Conservation (phyloP, 2,888 invertebrate genomes). For the Pristionchus arcanus region DNA sequence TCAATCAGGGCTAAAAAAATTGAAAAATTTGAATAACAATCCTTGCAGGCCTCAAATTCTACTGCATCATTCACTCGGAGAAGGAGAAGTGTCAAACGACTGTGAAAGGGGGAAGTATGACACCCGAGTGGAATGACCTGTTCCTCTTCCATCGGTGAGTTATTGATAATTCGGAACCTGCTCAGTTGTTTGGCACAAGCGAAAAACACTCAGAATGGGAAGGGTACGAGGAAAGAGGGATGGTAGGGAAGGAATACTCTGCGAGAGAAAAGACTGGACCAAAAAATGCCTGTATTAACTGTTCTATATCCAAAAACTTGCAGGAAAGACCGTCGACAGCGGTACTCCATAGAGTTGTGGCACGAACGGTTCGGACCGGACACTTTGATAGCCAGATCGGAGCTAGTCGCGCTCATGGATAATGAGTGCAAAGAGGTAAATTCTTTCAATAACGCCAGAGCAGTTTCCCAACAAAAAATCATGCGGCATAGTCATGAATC, state of each 20-base stretch:
- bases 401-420: slow-evolving; percentile 48
- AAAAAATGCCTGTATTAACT: no score
- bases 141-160: slow-evolving; percentile 56
- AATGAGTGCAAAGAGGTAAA: slow-evolving; percentile 54
- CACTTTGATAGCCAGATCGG: background rate
- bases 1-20: no score
- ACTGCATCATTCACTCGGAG: slow-evolving; percentile 32
- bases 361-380: slow-evolving; percentile 44
- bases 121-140: slow-evolving; percentile 57
- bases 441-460: no score
- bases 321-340: slow-evolving; percentile 46
- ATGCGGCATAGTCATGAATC: no score
- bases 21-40: background rate
- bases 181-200: no score
- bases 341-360: slow-evolving; percentile 44
- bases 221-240: no score
- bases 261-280: no score
- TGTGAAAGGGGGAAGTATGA: slow-evolving; percentile 4
- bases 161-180: background rate
- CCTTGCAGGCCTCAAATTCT: slow-evolving; percentile 43
- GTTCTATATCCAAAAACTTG: background rate
- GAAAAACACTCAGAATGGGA: no score
- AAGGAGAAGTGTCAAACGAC: slow-evolving; percentile 36
- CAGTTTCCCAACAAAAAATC: no score
- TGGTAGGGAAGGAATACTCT: no score